Percentiles rank a stretch among this genome's conserved stretches.
These are phyloP conservation scores for Chydorus sphaericus DNA, from an alignment of 2,888 invertebrate genomes.

Conservation along the genomic window DNA sequence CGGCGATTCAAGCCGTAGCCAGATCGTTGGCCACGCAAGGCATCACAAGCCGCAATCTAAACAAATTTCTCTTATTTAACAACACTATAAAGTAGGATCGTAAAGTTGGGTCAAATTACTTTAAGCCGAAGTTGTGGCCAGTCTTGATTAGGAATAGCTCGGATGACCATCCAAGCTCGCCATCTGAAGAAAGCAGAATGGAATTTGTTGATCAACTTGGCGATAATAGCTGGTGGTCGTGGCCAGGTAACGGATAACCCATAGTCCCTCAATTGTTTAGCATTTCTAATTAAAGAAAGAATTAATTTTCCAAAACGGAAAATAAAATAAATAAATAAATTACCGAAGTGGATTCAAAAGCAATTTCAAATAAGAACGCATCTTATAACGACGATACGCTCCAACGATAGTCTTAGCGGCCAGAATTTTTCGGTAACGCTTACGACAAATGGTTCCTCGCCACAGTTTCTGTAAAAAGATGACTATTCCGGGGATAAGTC, in stretches of 20 bases:
- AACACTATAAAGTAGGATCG: not conserved
- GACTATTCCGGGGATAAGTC: slow-evolving; percentile 79
- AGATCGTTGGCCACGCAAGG: slow-evolving; percentile 45
- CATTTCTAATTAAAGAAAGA: slow-evolving; percentile 11
- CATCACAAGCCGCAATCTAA: slow-evolving; percentile 52
- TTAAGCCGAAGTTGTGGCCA: slow-evolving; percentile 77
- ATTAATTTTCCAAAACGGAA: not conserved
- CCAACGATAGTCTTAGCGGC: slow-evolving; percentile 69
- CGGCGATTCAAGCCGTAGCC: slow-evolving; percentile 61
- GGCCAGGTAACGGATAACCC: slow-evolving; percentile 75
- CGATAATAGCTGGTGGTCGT: slow-evolving; percentile 37
- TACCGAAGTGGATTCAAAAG: slow-evolving; percentile 46
- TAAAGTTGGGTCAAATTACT: slow-evolving; percentile 25
- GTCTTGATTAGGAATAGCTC: slow-evolving; percentile 59
- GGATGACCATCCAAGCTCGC: slow-evolving; percentile 76
- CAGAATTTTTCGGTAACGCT: slow-evolving; percentile 65
- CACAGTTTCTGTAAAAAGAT: slow-evolving; percentile 89
- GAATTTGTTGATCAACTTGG: slow-evolving; percentile 25
- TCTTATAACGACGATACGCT: slow-evolving; percentile 63
- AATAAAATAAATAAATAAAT: slow-evolving; percentile 12
- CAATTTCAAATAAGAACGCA: slow-evolving; percentile 50
- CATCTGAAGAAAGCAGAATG: slow-evolving; percentile 56
- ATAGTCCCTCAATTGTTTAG: slow-evolving; percentile 43
- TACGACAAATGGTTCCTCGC: slow-evolving; percentile 65
- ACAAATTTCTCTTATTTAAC: not conserved